Base-by-base conservation (phyloP, 2,888 invertebrate genomes). In the Meiosimyza platycephala region DNA sequence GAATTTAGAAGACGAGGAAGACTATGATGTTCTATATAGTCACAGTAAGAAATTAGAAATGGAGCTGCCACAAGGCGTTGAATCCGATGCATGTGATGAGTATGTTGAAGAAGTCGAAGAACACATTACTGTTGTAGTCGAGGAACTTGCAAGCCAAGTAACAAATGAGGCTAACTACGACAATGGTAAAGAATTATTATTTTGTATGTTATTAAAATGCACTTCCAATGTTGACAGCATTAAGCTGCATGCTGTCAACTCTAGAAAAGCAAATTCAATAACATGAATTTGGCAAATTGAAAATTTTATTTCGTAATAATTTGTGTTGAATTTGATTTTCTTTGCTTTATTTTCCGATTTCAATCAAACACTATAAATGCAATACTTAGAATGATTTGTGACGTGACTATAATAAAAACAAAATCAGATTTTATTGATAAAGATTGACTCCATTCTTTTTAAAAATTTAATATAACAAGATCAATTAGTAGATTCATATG, bases 101-200 rank as follows among this genome's bases (percentile, higher is more conserved):
- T 68, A 59, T 28, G 40, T 62, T 57, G 68, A 70, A 12, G 75
- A 70, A 15, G 70, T 74, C 1, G 74, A 72, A 15, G 69, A 73
- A 18, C 73, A 71, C 15, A 40, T 72, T 13, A 69, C 60, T 4
- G 57, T 65, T 18, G 47, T 54, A n/a, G 71, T 64, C 13, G 73
- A 73, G 16, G 67, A 68, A 54, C 51, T 50, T 47, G 66, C 60
- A 7, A 57, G 40, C 33, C 66, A 63, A 15, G 71, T 60, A 6
- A 50, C 50, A 18, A 69, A 71, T 22, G 67, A 51, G 50, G 52
- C 60, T 63, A 55, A 63, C 63, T 66, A 71, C 40, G 70, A 74
- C 48, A 54, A 66, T 11, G 73, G 73, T 74, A 71, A 71, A 64
- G 52, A 54, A 33, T 55, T 67, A 33, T 22, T 47, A 40, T 7